These are phyloP conservation scores for Zaprionus bogoriensis DNA, from an alignment of 2,888 invertebrate species.

Conservation along the genomic window DNA sequence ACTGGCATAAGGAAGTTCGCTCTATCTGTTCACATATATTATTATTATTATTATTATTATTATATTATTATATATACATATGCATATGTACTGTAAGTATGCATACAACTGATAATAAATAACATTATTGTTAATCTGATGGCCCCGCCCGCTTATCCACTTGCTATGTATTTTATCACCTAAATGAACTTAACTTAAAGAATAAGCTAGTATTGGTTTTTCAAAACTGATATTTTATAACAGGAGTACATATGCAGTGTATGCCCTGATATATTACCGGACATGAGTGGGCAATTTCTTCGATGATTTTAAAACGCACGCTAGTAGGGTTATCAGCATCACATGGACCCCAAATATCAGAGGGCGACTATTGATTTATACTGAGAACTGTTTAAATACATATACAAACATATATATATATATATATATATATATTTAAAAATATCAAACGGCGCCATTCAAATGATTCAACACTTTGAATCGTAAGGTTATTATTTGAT, in stretches of 20 bases:
- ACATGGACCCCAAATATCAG: slow-evolving; percentile 14
- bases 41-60: too few relatives aligned
- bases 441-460: slow-evolving; percentile 38
- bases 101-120: not conserved
- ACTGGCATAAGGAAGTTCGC: not conserved
- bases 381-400: not conserved
- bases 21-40: not conserved
- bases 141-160: not conserved
- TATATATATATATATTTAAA: slow-evolving; percentile 2
- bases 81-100: not conserved
- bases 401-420: not conserved
- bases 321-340: slow-evolving; percentile 41
- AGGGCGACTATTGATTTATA: slow-evolving; percentile 7
- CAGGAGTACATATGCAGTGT: not conserved
- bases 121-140: not conserved
- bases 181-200: not conserved
- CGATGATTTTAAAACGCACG: slow-evolving; percentile 4
- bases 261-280: slow-evolving; percentile 19
- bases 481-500: not conserved
- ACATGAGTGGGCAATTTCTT: slow-evolving; percentile 48
- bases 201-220: not conserved
- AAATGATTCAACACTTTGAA: slow-evolving; percentile 51
- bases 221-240: not conserved
- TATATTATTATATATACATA: not conserved
- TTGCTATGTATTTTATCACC: not conserved